Evolutionary conservation across 2,797 vertebrate genomes (phyloP).

Genomic region (Aphelocoma californica): DNA sequence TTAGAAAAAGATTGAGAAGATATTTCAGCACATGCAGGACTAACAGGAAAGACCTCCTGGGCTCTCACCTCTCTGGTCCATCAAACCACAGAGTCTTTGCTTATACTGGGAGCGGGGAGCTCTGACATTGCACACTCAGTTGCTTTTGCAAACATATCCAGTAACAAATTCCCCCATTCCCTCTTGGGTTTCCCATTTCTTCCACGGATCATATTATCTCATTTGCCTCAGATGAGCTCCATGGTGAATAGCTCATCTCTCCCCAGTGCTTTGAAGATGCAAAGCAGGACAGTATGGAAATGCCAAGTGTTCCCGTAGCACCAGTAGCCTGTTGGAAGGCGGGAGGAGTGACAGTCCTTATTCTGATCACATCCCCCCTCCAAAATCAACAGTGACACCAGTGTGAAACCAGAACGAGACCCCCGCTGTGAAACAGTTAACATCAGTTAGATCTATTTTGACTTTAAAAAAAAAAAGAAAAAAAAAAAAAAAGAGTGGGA

Average conservation of each 20-base stretch:
- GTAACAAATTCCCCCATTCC: slow-evolving; percentile 35
- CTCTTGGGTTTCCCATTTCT: slow-evolving; percentile 24
- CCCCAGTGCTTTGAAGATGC: slow-evolving; percentile 41
- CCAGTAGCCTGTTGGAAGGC: neutral
- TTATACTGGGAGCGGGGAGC: neutral
- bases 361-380: slow-evolving; percentile 54
- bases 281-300: slow-evolving; percentile 39
- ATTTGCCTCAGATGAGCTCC: slow-evolving; percentile 44
- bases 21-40: neutral
- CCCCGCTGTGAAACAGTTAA: slow-evolving; percentile 63
- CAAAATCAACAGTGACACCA: slow-evolving; percentile 67
- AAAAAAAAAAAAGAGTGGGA: neutral
- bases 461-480: neutral
- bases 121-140: neutral
- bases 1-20: neutral
- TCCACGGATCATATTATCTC: neutral
- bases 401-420: slow-evolving; percentile 63
- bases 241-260: slow-evolving; percentile 7
- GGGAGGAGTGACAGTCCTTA: slow-evolving; percentile 15
- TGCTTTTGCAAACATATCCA: slow-evolving; percentile 26
- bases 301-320: neutral
- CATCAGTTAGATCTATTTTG: slow-evolving; percentile 60
- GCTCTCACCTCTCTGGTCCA: neutral
- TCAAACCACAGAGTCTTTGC: neutral
- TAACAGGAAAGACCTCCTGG: neutral